phyloP scores from a whole-genome alignment of 1,140 invertebrate genomes.

The Ruditapes philippinarum region DNA sequence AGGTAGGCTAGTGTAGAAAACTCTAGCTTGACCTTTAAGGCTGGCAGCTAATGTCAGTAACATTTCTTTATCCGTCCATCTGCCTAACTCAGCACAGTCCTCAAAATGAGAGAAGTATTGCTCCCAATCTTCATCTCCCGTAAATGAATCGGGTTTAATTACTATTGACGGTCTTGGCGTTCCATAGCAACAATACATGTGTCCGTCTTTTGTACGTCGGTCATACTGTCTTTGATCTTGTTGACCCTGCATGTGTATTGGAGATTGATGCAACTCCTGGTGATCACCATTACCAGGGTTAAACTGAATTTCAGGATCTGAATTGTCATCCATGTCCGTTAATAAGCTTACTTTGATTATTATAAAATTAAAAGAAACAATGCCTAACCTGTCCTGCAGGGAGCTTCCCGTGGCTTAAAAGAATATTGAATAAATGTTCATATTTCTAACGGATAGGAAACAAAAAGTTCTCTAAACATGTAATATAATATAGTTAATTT shows the following conservation, averaged over 20 bases:
- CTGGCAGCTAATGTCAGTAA: neutral
- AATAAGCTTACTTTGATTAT: neutral
- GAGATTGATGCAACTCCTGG: neutral
- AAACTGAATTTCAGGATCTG: neutral
- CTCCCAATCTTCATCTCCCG: neutral
- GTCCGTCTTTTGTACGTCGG: neutral
- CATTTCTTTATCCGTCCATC: conserved; percentile 11
- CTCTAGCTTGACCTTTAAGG: neutral
- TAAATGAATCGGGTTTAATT: no score
- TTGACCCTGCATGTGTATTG: neutral
- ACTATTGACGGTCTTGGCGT: neutral
- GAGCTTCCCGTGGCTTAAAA: no score
- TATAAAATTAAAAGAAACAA: neutral
- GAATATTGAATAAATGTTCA: no score
- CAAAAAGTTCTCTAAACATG: no score
- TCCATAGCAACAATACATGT: neutral
- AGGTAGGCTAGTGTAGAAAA: neutral
- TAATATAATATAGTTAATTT: no score
- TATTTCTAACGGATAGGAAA: no score
- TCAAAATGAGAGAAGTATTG: neutral
- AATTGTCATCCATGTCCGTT: neutral
- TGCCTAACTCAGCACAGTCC: neutral
- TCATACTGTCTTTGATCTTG: neutral
- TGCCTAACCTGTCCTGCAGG: neutral
- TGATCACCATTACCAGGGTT: neutral